A percentile compares a stretch with the other conserved stretches of the same genome.
Conservation (phyloP, 2,888 invertebrate genomes). For the Lithodes maja region DNA sequence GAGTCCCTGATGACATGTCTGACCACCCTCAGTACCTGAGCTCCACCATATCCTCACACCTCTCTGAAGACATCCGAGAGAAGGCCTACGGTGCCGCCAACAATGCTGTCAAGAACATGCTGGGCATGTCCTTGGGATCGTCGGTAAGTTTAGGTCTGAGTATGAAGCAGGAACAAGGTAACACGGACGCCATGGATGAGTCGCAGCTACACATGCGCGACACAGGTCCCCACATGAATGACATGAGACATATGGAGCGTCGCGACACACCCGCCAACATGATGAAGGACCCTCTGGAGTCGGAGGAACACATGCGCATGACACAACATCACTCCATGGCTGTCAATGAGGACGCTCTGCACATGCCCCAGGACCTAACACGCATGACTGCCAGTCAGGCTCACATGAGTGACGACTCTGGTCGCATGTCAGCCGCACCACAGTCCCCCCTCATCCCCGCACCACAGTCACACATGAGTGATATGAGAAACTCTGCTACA, state of each 20-base stretch:
- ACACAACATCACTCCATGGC: constrained; percentile 58
- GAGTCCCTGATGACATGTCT: constrained; percentile 62
- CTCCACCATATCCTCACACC: constrained; percentile 46
- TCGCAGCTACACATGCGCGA: constrained; percentile 58
- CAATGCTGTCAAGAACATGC: constrained; percentile 67
- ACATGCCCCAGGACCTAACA: constrained; percentile 70
- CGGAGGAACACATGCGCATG: constrained; percentile 57
- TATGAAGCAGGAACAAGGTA: constrained; percentile 66
- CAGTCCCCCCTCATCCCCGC: constrained; percentile 52
- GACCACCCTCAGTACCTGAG: constrained; percentile 62
- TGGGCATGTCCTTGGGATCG: constrained; percentile 64
- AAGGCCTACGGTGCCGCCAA: constrained; percentile 66
- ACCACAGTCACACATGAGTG: constrained; percentile 48
- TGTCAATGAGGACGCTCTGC: constrained; percentile 61
- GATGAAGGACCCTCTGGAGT: constrained; percentile 59
- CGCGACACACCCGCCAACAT: constrained; percentile 60
- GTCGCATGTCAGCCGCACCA: constrained; percentile 63
- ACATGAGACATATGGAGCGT: constrained; percentile 70
- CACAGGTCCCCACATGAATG: constrained; percentile 56
- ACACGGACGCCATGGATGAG: constrained; percentile 62
- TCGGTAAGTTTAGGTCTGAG: constrained; percentile 53
- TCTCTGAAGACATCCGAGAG: constrained; percentile 59
- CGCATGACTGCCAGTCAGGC: constrained; percentile 67
- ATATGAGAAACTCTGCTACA: constrained; percentile 59
- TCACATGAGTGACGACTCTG: constrained; percentile 66